Conservation (phyloP, 2,888 invertebrate species). For the Campoplex capitator region DNA sequence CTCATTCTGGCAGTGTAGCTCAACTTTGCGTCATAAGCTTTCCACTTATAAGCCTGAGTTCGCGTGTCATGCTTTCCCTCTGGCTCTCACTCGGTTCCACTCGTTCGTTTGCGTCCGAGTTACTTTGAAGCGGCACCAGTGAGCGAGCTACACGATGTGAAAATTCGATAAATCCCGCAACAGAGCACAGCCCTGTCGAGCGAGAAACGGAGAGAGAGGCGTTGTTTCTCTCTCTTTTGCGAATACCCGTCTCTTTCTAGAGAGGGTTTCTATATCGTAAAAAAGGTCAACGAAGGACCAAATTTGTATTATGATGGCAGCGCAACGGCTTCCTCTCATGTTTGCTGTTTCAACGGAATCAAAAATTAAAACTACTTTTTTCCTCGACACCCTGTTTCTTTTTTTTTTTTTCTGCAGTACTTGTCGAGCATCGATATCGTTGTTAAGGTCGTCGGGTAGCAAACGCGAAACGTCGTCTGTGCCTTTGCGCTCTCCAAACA, state of each 20-base stretch:
- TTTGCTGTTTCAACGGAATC: constrained; percentile 49
- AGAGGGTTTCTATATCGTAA: neutral
- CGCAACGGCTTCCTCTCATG: constrained; percentile 17
- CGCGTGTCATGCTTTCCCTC: constrained; percentile 45
- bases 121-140: constrained; percentile 54
- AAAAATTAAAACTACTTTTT: constrained; percentile 57
- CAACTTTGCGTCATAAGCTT: constrained; percentile 53
- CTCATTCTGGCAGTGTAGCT: constrained; percentile 23
- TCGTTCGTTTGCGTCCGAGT: constrained; percentile 46
- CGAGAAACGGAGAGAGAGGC: constrained; percentile 13
- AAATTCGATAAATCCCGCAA: constrained; percentile 65
- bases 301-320: constrained; percentile 24
- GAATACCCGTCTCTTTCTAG: neutral
- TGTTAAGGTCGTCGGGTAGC: constrained; percentile 10
- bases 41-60: constrained; percentile 52
- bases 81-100: neutral
- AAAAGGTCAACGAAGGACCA: constrained; percentile 18
- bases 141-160: constrained; percentile 53
- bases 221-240: neutral
- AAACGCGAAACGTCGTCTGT: constrained; percentile 12
- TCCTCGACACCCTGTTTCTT: constrained; percentile 21
- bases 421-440: constrained; percentile 18
- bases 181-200: constrained; percentile 38
- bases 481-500: neutral
- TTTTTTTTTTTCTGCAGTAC: neutral